Evolutionary conservation across 2,888 invertebrate species (phyloP).

Genomic region (Brenthis ino): DNA sequence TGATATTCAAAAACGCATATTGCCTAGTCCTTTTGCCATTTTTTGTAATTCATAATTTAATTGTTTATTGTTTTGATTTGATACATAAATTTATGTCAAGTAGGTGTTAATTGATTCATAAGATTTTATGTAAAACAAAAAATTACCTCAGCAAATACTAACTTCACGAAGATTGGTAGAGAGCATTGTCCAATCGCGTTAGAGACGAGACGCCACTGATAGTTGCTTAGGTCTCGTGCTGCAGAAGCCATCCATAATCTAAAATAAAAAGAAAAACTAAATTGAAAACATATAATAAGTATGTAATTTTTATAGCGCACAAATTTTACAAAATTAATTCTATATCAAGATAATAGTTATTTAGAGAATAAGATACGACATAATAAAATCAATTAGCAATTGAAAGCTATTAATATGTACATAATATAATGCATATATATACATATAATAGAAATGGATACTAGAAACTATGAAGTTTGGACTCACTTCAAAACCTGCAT

Average conservation of each 20-base stretch:
- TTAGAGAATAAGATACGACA: too few species aligned
- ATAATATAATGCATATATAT: too few species aligned
- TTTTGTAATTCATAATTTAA: too few species aligned
- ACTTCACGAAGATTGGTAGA: slow-evolving; percentile 97
- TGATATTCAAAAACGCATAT: too few species aligned
- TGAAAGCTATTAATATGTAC: too few species aligned
- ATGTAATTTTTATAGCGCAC: background rate
- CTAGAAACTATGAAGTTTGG: background rate
- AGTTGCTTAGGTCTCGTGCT: slow-evolving; percentile 93
- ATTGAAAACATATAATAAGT: background rate
- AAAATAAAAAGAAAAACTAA: slow-evolving; percentile 35
- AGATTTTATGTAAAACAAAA: background rate
- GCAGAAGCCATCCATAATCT: slow-evolving; percentile 97
- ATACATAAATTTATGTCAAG: too few species aligned
- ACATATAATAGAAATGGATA: background rate
- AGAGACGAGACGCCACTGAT: slow-evolving; percentile 96
- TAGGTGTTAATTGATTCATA: background rate
- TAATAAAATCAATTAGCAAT: too few species aligned
- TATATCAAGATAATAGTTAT: too few species aligned
- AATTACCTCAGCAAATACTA: slow-evolving; percentile 94
- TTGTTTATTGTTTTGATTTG: too few species aligned
- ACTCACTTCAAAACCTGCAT: slow-evolving; percentile 93
- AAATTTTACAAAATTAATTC: background rate
- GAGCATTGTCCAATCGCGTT: slow-evolving; percentile 97
- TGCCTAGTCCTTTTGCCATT: too few species aligned